Percentiles rank a stretch among this genome's conserved stretches.
phyloP scores from a whole-genome alignment of 2,888 invertebrate genomes.

The Scrobipalpa atriplicella region DNA sequence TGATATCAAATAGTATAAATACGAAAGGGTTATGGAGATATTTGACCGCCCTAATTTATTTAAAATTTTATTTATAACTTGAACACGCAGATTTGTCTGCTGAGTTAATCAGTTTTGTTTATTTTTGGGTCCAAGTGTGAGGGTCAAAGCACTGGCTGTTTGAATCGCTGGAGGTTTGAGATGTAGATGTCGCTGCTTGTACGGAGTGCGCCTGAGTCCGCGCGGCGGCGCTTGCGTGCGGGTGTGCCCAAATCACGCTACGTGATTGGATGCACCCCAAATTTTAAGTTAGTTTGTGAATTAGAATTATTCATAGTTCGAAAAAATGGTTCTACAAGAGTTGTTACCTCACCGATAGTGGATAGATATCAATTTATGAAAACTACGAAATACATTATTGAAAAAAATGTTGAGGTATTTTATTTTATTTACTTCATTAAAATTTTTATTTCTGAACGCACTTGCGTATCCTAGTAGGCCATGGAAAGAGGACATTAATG shows the following conservation, averaged over 20 bases:
- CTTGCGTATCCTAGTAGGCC: conserved; percentile 28
- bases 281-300: conserved; percentile 70
- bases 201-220: conserved; percentile 43
- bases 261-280: conserved; percentile 61
- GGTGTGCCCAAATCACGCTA: conserved; percentile 29
- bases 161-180: conserved; percentile 6
- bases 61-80: not conserved
- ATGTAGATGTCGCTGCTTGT: conserved; percentile 25
- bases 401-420: conserved; percentile 40
- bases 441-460: not conserved
- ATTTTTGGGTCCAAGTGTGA: conserved; percentile 31
- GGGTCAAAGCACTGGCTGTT: not conserved
- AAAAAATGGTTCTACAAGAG: conserved; percentile 71
- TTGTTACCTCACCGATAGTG: conserved; percentile 82
- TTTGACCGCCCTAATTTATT: not conserved
- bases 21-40: not conserved
- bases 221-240: not conserved
- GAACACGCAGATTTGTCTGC: not conserved
- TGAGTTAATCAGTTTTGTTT: conserved; percentile 15
- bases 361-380: conserved; percentile 77
- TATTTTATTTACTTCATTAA: conserved; percentile 10
- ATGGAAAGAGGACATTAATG: conserved; percentile 30
- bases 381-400: conserved; percentile 75
- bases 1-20: not conserved
- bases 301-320: conserved; percentile 64